Evolutionary conservation across 2,113 vertebrate species (phyloP).

Genomic region (Thalassoma bifasciatum): DNA sequence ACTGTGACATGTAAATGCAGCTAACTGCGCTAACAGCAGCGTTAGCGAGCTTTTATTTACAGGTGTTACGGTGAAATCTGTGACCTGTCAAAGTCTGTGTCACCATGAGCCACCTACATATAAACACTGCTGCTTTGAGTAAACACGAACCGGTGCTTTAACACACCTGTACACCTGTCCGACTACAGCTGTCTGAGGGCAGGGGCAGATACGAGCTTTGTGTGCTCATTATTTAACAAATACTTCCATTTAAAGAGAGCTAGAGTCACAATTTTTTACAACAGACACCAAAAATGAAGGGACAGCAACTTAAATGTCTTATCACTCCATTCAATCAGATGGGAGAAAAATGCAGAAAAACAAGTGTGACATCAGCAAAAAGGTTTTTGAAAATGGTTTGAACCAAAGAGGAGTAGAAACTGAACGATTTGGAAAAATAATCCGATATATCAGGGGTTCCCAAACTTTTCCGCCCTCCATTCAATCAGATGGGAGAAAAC

Average conservation of each 20-base stretch:
- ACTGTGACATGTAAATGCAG: not conserved
- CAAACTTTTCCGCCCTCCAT: too few species aligned
- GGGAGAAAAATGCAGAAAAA: slow-evolving; percentile 2
- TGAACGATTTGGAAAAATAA: too few species aligned
- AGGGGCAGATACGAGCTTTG: too few species aligned
- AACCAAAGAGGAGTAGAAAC: not conserved
- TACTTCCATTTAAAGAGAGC: too few species aligned
- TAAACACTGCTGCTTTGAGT: not conserved
- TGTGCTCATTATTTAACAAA: too few species aligned
- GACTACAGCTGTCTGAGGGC: not conserved
- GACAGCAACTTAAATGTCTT: not conserved
- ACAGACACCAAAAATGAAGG: too few species aligned
- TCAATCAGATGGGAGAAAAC: not conserved
- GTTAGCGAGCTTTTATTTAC: slow-evolving; percentile 5
- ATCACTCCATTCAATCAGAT: not conserved
- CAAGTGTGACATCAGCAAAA: not conserved
- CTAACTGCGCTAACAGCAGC: slow-evolving; percentile 18
- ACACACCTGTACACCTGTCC: not conserved
- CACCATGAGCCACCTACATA: not conserved
- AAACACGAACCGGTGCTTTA: not conserved
- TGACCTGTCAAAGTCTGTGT: not conserved
- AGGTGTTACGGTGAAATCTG: not conserved
- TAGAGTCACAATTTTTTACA: too few species aligned
- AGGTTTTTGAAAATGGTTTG: too few species aligned
- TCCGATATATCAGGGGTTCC: too few species aligned